Evolutionary conservation across 2,797 vertebrate species (phyloP), one percentile per base, ranked within the genome.

Genomic region (Tokudaia muenninki): DNA sequence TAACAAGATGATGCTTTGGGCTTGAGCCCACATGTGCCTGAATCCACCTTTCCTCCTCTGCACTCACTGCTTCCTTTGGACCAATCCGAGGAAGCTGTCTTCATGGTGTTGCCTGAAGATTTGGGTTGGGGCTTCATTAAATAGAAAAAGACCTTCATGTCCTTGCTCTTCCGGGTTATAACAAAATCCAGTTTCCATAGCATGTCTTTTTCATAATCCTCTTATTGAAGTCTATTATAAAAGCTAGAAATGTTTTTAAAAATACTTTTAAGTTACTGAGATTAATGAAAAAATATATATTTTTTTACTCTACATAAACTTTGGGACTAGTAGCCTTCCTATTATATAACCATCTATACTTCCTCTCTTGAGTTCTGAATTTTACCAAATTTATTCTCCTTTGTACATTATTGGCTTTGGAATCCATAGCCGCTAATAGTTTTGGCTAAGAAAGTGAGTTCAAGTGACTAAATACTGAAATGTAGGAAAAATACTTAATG

Each of bases 391-490:
- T 82, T 90, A 87, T 93, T 47, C 81, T 31, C 90, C 37, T 44
- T 90, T 34, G 26, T 26, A 82, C 13, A 96, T 4, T 6, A 6
- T 78, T 94, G 50, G 80, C 75, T 41, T 91, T 63, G 29, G 41
- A 95, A 57, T 67, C 3, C 3, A 26, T 65, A 59, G 3, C 7
- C 75, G 90, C 59, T 80, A 90, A 75, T 5, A 95, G 41, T 31
- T 90, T 88, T 95, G n/a, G 19, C n/a, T 94, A 77, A 94, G 31
- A 96, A 94, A 91, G 11, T 57, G 84, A 82, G 57, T 94, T 94
- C 52, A 91, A 91, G 55, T 50, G 82, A 96, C 57, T 94, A 92
- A 96, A 95, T 21, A 90, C 63, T 91, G 26, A 92, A 97, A 90
- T 11, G 55, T 94, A 72, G 44, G 90, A 80, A 9, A 94, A 87